Percentiles rank a stretch among this genome's conserved stretches.
Evolutionary conservation across 2,888 invertebrate genomes (phyloP).

Genomic region (Drosophila greeni): DNA sequence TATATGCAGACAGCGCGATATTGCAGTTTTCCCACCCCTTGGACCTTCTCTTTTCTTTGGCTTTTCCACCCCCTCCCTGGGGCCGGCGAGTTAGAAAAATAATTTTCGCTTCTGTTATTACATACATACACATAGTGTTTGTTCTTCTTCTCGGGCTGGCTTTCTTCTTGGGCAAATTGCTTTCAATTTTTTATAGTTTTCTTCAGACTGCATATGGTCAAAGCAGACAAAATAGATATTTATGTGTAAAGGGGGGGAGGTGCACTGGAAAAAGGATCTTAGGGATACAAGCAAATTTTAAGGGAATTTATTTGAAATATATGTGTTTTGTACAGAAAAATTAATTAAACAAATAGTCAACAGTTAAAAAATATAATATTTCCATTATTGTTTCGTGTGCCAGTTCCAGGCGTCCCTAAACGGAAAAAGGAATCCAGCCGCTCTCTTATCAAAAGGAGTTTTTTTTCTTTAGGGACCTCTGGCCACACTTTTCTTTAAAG

Average conservation of each 20-base stretch:
- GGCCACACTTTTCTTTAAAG: no score
- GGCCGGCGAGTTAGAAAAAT: conserved; percentile 32
- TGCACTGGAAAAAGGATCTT: neutral
- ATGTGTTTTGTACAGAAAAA: neutral
- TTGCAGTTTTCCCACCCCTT: conserved; percentile 49
- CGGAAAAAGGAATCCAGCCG: no score
- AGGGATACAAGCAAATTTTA: no score
- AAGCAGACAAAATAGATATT: conserved; percentile 19
- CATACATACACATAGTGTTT: conserved; percentile 28
- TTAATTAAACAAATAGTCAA: neutral
- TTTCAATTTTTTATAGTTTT: conserved; percentile 48
- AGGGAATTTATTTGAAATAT: accelerated
- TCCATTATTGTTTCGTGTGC: no score
- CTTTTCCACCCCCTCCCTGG: conserved; percentile 1
- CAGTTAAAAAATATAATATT: no score
- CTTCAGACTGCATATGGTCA: conserved; percentile 9
- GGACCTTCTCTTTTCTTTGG: neutral
- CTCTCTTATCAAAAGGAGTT: no score
- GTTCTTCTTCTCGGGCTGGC: conserved; percentile 4
- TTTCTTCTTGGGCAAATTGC: conserved; percentile 49
- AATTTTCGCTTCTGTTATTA: conserved; percentile 45
- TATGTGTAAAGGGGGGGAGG: neutral
- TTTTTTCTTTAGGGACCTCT: no score
- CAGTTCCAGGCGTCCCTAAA: no score
- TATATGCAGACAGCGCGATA: conserved; percentile 61